Evolutionary conservation across 2,888 invertebrate genomes (phyloP).

Genomic region (Drosophila paracracens): DNA sequence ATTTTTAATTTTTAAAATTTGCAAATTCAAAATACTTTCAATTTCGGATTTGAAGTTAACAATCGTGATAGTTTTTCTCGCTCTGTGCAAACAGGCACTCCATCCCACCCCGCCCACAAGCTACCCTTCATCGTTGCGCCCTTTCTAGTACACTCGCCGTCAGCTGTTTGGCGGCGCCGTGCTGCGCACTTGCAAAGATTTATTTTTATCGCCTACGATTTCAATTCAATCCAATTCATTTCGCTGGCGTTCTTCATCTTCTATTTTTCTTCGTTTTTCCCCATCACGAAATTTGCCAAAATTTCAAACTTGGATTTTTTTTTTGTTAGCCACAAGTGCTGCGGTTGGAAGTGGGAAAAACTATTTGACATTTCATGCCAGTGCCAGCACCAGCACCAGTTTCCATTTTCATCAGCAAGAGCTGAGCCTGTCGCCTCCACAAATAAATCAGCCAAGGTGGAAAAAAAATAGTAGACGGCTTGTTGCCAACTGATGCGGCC

Average conservation of each 20-base stretch:
- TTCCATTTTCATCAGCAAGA: slow-evolving; percentile 54
- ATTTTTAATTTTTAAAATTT: rapidly evolving
- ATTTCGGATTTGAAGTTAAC: neutral
- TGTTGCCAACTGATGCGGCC: slow-evolving; percentile 12
- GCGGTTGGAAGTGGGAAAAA: slow-evolving; percentile 20
- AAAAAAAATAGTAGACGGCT: neutral
- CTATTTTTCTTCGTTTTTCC: slow-evolving; percentile 7
- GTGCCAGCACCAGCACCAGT: slow-evolving; percentile 12
- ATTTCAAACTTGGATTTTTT: slow-evolving; percentile 28
- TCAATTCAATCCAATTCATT: slow-evolving; percentile 81
- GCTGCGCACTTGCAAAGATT: slow-evolving; percentile 80
- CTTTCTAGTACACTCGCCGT: slow-evolving; percentile 43
- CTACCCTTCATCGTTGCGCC: neutral
- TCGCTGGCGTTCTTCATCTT: slow-evolving; percentile 33
- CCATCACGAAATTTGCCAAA: slow-evolving; percentile 37
- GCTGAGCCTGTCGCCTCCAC: slow-evolving; percentile 31
- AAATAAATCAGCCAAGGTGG: slow-evolving; percentile 15
- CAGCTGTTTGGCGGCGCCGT: slow-evolving; percentile 73
- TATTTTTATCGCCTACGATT: slow-evolving; percentile 84
- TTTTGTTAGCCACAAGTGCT: slow-evolving; percentile 34
- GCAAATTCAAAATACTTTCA: neutral
- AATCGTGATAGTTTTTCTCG: neutral
- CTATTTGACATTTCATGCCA: slow-evolving; percentile 49
- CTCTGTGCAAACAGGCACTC: neutral
- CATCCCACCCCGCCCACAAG: neutral